Evolutionary conservation across 1,140 invertebrate species (phyloP), one percentile per base, ranked within the genome.

Genomic region (Calephelis nemesis): DNA sequence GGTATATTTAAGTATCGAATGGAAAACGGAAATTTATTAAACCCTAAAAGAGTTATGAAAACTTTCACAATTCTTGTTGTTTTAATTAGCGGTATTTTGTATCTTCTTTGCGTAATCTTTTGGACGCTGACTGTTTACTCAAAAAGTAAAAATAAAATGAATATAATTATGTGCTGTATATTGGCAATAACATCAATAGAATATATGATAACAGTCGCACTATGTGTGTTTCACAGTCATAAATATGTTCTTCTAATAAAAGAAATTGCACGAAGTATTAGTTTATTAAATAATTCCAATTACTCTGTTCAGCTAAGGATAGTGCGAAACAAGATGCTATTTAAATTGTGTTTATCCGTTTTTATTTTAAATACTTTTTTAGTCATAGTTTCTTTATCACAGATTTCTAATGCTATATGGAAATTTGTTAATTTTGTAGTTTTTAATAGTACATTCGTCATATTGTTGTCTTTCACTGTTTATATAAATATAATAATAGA

Each of bases 1-100:
- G 50, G 50, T 19, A 52, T 52, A 7, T 52, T 52, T 52, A 52
- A 52, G 13, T 52, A 52, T 15, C 15, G 50, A 52, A 19, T 52
- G 13, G 13, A 15, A 9, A 52, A 52, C 15, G 50, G 50, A 52
- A 15, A 52, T 52, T 52, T 52, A 52, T 6, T 52, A 7, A 52
- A 6, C 9, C 50, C 50, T 8, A 52, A 9, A 5, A 52, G 4
- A 52, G 13, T 52, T 8, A 52, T 52, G 7, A 52, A 52, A 52
- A 52, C 15, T 15, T 15, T 15, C 15, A 13, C 7, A 15, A 52
- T 52, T 8, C 9, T 19, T 7, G 8, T 52, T 7, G 5, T 8
- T 15, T 15, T 19, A 3, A 6, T 52, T 19, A 15, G 50, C 7
- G 9, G 50, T 1, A 7, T 52, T 10, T 19, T 8, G 7, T 9